phyloP scores from a whole-genome alignment of 2,113 vertebrate species.

The Myotis brandtii region DNA sequence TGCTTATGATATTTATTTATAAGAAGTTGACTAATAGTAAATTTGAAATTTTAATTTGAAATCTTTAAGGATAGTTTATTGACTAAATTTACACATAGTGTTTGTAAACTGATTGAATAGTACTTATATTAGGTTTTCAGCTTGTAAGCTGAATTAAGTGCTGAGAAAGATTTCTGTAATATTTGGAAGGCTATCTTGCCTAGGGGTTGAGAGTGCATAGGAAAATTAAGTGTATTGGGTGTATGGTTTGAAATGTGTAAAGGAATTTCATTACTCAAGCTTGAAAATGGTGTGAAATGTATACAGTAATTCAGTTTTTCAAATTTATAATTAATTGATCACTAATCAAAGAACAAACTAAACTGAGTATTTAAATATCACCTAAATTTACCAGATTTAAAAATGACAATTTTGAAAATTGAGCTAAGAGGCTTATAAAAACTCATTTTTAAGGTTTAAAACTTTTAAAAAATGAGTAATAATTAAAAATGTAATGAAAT shows the following conservation, averaged over 20 bases:
- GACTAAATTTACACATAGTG: not conserved
- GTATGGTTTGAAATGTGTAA: not conserved
- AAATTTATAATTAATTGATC: conserved; percentile 21
- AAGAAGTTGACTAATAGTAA: not conserved
- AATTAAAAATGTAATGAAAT: conserved; percentile 36
- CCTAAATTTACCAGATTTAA: conserved; percentile 21
- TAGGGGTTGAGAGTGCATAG: not conserved
- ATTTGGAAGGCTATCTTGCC: not conserved
- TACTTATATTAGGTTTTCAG: not conserved
- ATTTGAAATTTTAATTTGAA: conserved; percentile 41
- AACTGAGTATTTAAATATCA: conserved; percentile 51
- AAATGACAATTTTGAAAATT: conserved; percentile 36
- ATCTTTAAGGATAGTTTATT: not conserved
- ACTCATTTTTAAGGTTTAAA: not conserved
- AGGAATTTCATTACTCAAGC: conserved; percentile 31
- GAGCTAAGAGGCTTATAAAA: conserved; percentile 27
- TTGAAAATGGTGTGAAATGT: conserved; percentile 37
- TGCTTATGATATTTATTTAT: conserved; percentile 22
- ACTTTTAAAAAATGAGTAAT: not conserved
- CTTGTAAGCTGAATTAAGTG: not conserved
- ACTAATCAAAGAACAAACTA: conserved; percentile 35
- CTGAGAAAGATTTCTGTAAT: not conserved
- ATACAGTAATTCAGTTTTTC: not conserved
- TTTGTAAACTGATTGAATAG: conserved; percentile 1
- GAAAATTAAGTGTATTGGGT: not conserved